These are phyloP conservation scores for Chaenodraco wilsoni DNA, from an alignment of 2,797 vertebrate species.

Conservation along the genomic window DNA sequence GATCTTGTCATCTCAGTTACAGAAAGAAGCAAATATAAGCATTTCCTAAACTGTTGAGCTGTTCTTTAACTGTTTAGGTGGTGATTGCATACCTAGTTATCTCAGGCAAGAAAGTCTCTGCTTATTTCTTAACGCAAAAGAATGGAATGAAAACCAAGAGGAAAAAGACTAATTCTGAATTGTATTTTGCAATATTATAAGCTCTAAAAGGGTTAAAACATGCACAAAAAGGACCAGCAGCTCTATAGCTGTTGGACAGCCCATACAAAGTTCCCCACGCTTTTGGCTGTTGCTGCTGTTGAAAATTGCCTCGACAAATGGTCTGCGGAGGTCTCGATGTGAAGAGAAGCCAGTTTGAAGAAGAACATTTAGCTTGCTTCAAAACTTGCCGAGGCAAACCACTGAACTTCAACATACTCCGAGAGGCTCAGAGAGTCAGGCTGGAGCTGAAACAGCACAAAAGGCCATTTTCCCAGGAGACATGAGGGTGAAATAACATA, in stretches of 20 bases:
- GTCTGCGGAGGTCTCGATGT: neutral
- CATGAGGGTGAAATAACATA: slow-evolving; percentile 25
- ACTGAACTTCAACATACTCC: neutral
- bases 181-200: too few relatives aligned
- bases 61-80: neutral
- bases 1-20: neutral
- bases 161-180: neutral
- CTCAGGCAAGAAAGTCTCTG: neutral
- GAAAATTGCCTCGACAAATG: too few relatives aligned
- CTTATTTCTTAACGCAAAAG: too few relatives aligned
- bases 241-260: neutral
- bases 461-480: slow-evolving; percentile 22
- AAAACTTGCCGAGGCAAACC: neutral
- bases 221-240: neutral
- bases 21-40: neutral
- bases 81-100: neutral
- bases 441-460: slow-evolving; percentile 34
- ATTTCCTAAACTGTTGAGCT: neutral
- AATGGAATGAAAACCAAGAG: too few relatives aligned
- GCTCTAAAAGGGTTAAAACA: neutral
- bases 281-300: too few relatives aligned
- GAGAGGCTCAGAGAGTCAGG: neutral
- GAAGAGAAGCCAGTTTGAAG: neutral
- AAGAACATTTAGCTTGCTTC: neutral
- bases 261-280: too few relatives aligned